A percentile compares a stretch with the other conserved stretches of the same genome.
Evolutionary conservation across 1,140 invertebrate genomes (phyloP).

Genomic region (Pseudomyrmex concolor): DNA sequence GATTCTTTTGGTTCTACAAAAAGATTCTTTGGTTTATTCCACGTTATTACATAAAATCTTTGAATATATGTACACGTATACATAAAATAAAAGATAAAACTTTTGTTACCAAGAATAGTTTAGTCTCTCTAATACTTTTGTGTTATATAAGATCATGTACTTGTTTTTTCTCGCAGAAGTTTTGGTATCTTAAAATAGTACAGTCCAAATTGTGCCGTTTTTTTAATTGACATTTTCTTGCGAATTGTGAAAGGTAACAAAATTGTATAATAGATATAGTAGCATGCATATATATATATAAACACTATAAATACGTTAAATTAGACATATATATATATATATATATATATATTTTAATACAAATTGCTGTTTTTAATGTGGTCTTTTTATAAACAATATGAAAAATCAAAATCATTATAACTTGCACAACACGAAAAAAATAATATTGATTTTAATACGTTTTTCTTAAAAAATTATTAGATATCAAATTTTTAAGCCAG

Average conservation of each 20-base stretch:
- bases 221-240: conserved; percentile 27
- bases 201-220: conserved; percentile 37
- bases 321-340: conserved; percentile 36
- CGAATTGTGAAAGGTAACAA: conserved; percentile 23
- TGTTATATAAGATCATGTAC: background rate
- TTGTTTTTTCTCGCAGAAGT: conserved; percentile 10
- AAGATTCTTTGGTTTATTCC: conserved; percentile 69
- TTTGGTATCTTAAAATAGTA: conserved; percentile 28
- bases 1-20: conserved; percentile 57
- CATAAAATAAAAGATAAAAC: conserved; percentile 45
- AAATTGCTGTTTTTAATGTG: conserved; percentile 59
- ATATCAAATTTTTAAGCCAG: conserved; percentile 48
- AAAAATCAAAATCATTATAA: conserved; percentile 58
- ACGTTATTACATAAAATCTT: conserved; percentile 73
- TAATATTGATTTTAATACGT: conserved; percentile 72
- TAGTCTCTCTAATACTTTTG: background rate
- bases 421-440: conserved; percentile 59
- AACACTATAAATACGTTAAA: conserved; percentile 54
- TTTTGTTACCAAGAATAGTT: conserved; percentile 27
- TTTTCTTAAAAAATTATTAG: conserved; percentile 47
- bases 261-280: conserved; percentile 38
- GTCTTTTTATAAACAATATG: conserved; percentile 48
- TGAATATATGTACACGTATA: conserved; percentile 43
- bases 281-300: conserved; percentile 30
- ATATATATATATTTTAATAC: conserved; percentile 39